Percentiles rank a stretch among this genome's conserved stretches.
phyloP scores from a whole-genome alignment of 2,113 vertebrate genomes.

The Callocephalon fimbriatum region DNA sequence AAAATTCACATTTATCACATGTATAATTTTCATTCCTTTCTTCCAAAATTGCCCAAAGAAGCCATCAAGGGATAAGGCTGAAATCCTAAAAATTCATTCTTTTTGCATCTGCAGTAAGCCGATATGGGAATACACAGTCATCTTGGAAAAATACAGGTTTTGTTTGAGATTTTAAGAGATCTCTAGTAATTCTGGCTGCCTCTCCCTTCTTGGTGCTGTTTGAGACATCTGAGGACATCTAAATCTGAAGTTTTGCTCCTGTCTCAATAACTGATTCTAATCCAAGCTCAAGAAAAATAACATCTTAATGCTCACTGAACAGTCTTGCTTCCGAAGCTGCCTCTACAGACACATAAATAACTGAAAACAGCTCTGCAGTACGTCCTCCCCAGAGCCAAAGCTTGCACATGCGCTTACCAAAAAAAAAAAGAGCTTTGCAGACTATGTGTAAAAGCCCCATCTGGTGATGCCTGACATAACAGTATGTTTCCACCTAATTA shows the following conservation, averaged over 20 bases:
- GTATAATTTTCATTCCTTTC: slow-evolving; percentile 55
- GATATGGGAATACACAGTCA: background rate
- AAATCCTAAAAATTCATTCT: background rate
- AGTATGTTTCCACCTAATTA: slow-evolving; percentile 59
- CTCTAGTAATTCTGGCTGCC: background rate
- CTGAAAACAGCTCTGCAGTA: slow-evolving; percentile 16
- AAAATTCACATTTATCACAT: slow-evolving; percentile 65
- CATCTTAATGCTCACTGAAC: slow-evolving; percentile 43
- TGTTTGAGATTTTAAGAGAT: background rate
- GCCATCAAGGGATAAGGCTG: background rate
- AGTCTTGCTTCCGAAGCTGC: background rate
- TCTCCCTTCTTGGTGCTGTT: background rate
- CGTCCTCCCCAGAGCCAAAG: slow-evolving; percentile 6
- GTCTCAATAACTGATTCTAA: slow-evolving; percentile 11
- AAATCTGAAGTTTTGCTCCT: slow-evolving; percentile 26
- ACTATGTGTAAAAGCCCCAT: slow-evolving; percentile 39
- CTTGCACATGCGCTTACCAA: background rate
- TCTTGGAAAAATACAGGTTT: background rate
- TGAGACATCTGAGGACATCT: slow-evolving; percentile 26
- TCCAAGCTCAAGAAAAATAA: slow-evolving; percentile 39
- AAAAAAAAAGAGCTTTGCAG: background rate
- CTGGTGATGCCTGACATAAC: slow-evolving; percentile 48
- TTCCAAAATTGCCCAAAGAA: slow-evolving; percentile 41
- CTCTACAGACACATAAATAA: slow-evolving; percentile 21
- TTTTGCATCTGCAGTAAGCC: background rate